Percentiles rank a stretch among this genome's conserved stretches.
These are phyloP conservation scores for Chrysotoxum bicinctum DNA, from an alignment of 2,888 invertebrate species.

Conservation along the genomic window DNA sequence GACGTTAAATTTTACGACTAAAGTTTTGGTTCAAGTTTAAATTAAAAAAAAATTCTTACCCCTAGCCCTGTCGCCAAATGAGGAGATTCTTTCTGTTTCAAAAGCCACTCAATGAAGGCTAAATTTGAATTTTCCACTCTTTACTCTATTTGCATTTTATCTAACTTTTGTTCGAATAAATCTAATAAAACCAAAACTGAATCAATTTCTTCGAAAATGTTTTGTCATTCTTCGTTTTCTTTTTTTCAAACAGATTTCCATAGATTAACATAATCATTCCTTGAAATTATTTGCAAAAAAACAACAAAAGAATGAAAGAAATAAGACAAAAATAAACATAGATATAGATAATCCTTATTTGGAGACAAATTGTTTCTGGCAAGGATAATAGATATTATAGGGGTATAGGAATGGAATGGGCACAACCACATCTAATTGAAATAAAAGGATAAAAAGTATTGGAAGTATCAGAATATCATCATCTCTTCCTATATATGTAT, in stretches of 20 bases:
- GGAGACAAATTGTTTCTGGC: constrained; percentile 35
- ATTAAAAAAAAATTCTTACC: background rate
- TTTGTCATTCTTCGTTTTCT: background rate
- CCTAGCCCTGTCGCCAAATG: background rate
- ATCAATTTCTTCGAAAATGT: background rate
- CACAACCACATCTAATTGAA: constrained; percentile 20
- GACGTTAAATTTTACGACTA: background rate
- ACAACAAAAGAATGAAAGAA: background rate
- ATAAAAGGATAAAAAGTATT: constrained; percentile 17
- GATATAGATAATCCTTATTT: constrained; percentile 49
- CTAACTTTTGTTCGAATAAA: background rate
- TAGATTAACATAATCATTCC: constrained; percentile 26
- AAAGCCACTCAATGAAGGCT: background rate
- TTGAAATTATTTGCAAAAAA: background rate
- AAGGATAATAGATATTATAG: constrained; percentile 20
- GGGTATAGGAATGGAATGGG: background rate
- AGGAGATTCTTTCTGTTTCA: background rate
- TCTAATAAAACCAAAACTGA: background rate
- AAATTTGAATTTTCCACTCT: background rate
- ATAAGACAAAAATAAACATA: constrained; percentile 4
- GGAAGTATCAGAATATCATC: background rate
- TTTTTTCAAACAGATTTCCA: too few species aligned
- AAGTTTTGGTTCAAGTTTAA: background rate
- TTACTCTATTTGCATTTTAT: background rate
- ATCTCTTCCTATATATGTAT: background rate